Percentiles rank a stretch among this genome's conserved stretches.
Evolutionary conservation across 1,140 invertebrate genomes (phyloP).

Genomic region (Tetramorium simillimum): DNA sequence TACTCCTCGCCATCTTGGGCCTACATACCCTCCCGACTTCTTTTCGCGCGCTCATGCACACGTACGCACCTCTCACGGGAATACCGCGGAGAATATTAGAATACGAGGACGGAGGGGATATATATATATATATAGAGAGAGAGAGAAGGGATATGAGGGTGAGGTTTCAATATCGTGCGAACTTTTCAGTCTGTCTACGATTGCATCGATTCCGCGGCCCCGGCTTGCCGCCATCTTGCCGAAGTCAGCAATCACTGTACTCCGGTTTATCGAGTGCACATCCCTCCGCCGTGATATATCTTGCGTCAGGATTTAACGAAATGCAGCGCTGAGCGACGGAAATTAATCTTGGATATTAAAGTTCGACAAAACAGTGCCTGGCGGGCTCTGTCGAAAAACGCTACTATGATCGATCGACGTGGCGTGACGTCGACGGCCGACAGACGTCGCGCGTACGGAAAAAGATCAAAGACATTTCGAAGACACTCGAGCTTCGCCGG

Average conservation of each 20-base stretch:
- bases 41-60: neutral
- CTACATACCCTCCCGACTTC: constrained; percentile 10
- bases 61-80: neutral
- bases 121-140: neutral
- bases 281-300: neutral
- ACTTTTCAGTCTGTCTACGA: constrained; percentile 58
- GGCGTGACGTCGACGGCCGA: neutral
- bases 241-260: constrained; percentile 47
- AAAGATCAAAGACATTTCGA: constrained; percentile 23
- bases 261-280: neutral
- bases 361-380: neutral
- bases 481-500: neutral
- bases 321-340: neutral
- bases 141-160: neutral
- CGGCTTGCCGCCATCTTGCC: constrained; percentile 2
- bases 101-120: neutral
- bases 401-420: neutral
- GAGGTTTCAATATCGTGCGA: constrained; percentile 58
- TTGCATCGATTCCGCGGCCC: constrained; percentile 33
- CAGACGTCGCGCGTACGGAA: neutral
- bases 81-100: constrained; percentile 43
- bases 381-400: neutral
- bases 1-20: constrained; percentile 26
- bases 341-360: neutral
- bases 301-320: neutral